Evolutionary conservation across 2,797 vertebrate genomes (phyloP).

Genomic region (Pachyuromys duprasi): DNA sequence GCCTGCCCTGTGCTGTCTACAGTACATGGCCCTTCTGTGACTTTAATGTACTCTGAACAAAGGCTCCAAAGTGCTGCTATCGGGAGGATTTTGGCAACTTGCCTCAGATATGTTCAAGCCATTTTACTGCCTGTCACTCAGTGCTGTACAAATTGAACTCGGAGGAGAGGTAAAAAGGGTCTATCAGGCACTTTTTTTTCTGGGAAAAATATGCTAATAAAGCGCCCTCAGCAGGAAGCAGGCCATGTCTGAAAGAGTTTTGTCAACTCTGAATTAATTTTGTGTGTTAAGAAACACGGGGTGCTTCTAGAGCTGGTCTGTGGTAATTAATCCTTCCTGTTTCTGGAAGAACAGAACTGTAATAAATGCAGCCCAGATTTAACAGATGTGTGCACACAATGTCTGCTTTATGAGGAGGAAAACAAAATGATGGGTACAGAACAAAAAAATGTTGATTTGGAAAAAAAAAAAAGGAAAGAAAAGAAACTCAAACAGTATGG

Average conservation of each 20-base stretch:
- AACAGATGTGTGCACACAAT: conserved; percentile 90
- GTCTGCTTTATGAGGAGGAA: conserved; percentile 88
- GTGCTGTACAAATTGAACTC: conserved; percentile 91
- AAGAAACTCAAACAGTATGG: conserved; percentile 86
- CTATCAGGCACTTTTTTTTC: conserved; percentile 90
- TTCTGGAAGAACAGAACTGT: conserved; percentile 88
- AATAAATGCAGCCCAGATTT: conserved; percentile 90
- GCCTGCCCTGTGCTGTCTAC: conserved; percentile 89
- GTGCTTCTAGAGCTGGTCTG: conserved; percentile 87
- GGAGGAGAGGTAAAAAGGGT: conserved; percentile 90
- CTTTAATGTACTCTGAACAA: conserved; percentile 92
- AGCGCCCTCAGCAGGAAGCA: conserved; percentile 92
- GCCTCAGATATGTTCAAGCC: conserved; percentile 91
- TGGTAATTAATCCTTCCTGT: conserved; percentile 93
- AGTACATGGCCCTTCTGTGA: conserved; percentile 92
- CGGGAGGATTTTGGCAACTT: conserved; percentile 89
- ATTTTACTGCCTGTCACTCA: conserved; percentile 92
- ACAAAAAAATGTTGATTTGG: conserved; percentile 89
- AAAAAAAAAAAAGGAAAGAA: conserved; percentile 26
- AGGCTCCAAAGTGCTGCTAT: conserved; percentile 91
- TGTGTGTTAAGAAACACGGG: conserved; percentile 90
- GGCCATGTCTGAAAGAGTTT: conserved; percentile 93
- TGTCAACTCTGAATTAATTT: conserved; percentile 94
- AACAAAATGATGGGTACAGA: conserved; percentile 87
- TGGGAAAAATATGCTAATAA: conserved; percentile 93